phyloP scores from a whole-genome alignment of 2,797 vertebrate species.

The Thunnus albacares region DNA sequence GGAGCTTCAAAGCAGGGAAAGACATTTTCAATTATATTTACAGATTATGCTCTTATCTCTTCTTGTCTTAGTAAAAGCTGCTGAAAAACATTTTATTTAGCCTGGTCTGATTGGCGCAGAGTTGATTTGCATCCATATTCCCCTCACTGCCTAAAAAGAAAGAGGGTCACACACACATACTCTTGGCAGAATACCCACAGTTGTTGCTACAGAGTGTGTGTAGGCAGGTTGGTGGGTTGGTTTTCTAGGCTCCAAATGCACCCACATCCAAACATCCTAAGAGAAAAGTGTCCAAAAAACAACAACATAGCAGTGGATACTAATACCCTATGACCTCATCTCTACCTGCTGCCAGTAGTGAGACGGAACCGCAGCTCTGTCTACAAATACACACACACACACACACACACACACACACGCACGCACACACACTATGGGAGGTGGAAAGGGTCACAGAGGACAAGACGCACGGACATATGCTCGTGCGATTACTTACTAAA shows the following conservation, averaged over 20 bases:
- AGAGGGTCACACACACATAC: neutral
- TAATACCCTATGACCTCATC: slow-evolving; percentile 30
- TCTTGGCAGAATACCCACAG: slow-evolving; percentile 4
- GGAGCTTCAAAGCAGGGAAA: slow-evolving; percentile 10
- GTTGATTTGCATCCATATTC: neutral
- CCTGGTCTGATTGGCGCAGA: slow-evolving; percentile 2
- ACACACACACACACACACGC: slow-evolving; percentile 16
- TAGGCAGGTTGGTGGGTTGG: slow-evolving; percentile 18
- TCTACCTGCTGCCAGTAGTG: slow-evolving; percentile 46
- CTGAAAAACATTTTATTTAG: slow-evolving; percentile 16
- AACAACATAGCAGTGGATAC: neutral
- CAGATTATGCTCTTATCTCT: slow-evolving; percentile 14
- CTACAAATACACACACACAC: neutral
- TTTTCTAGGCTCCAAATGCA: slow-evolving; percentile 26
- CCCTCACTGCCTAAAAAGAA: neutral
- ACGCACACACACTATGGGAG: neutral
- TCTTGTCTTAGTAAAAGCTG: neutral
- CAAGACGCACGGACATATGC: too few species aligned
- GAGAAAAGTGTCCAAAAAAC: neutral
- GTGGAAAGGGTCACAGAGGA: too few species aligned
- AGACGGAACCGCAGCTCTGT: neutral
- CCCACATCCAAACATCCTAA: slow-evolving; percentile 12
- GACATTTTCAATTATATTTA: slow-evolving; percentile 18
- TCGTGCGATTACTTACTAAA: too few species aligned
- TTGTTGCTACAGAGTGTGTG: slow-evolving; percentile 19